A percentile compares a stretch with the other conserved stretches of the same genome.
Evolutionary conservation across 1,140 invertebrate genomes (phyloP).

Genomic region (Orius insidiosus): DNA sequence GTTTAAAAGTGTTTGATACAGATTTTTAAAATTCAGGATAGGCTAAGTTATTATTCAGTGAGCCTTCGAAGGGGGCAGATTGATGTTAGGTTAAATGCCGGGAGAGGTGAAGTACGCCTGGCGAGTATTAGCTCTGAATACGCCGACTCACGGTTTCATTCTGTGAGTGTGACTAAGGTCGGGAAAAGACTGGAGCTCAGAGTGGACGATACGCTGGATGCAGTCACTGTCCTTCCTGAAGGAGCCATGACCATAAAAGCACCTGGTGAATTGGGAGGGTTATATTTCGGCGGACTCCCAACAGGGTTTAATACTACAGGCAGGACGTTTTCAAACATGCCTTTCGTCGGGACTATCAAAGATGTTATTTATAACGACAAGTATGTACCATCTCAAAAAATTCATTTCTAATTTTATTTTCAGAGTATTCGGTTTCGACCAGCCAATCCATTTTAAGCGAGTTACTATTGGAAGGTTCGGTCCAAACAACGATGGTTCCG

Average conservation of each 20-base stretch:
- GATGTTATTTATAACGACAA: slow-evolving; percentile 64
- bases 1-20: not conserved
- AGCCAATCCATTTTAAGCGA: slow-evolving; percentile 43
- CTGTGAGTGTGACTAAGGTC: slow-evolving; percentile 30
- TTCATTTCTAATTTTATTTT: slow-evolving; percentile 18
- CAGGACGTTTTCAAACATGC: slow-evolving; percentile 32
- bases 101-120: slow-evolving; percentile 37
- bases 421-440: slow-evolving; percentile 44
- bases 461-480: slow-evolving; percentile 51
- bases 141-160: slow-evolving; percentile 31
- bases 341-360: slow-evolving; percentile 53
- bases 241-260: slow-evolving; percentile 33
- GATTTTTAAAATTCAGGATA: slow-evolving; percentile 23
- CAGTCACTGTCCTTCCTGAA: slow-evolving; percentile 22
- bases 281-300: slow-evolving; percentile 34
- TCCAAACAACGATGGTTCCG: slow-evolving; percentile 21
- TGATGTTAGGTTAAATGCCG: slow-evolving; percentile 47
- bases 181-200: slow-evolving; percentile 39
- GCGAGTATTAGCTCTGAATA: slow-evolving; percentile 21
- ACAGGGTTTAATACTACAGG: slow-evolving; percentile 31
- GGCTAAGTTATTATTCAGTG: slow-evolving; percentile 47
- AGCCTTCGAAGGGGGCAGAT: slow-evolving; percentile 43
- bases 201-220: slow-evolving; percentile 38
- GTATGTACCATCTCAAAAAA: slow-evolving; percentile 29
- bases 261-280: slow-evolving; percentile 27